Evolutionary conservation across 2,797 vertebrate species (phyloP), one percentile per base, ranked within the genome.

Genomic region (Myotis daubentonii): DNA sequence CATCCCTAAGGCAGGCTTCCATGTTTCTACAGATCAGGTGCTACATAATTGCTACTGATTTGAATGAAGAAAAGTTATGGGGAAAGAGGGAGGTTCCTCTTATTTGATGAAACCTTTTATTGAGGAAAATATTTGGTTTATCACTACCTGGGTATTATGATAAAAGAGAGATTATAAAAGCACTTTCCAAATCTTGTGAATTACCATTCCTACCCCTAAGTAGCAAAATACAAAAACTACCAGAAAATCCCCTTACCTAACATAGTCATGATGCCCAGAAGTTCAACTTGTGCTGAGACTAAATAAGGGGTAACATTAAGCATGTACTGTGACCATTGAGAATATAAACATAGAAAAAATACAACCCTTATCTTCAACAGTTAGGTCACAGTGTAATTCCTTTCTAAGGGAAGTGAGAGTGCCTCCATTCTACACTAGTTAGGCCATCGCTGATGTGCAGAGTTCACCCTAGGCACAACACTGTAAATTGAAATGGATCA

Each of bases 161-260:
- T 90, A 81, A 91, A 87, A 83, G 49, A 84, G 17, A 94, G 23
- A 91, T 3, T 89, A 12, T 83, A 92, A 70, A 90, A 95, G n/a
- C 20, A 92, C 1, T 72, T 71, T 82, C 6, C n/a, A 78, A 93
- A 91, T 74, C 33, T 89, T 82, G 6, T 66, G 44, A 95, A 78
- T 91, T 74, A 93, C n/a, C 41, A 60, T 75, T 19, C 74, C 6
- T 72, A 80, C 36, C n/a, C 47, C 19, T 30, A 8, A 89, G 74
- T 86, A 20, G 28, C 17, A 71, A 30, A 79, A 65, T 47, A 38
- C 20, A 57, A 36, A 36, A 57, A 13, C n/a, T 74, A 75, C 30
- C 53, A 81, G n/a, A 83, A 92, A 92, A 89, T 28, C 1, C 78
- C 28, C 65, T 70, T 76, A 60, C 23, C 17, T 78, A 83, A 75